Percentiles rank a stretch among this genome's conserved stretches.
Conservation (phyloP, 2,797 vertebrate species). For the Tenualosa thibaudeaui region DNA sequence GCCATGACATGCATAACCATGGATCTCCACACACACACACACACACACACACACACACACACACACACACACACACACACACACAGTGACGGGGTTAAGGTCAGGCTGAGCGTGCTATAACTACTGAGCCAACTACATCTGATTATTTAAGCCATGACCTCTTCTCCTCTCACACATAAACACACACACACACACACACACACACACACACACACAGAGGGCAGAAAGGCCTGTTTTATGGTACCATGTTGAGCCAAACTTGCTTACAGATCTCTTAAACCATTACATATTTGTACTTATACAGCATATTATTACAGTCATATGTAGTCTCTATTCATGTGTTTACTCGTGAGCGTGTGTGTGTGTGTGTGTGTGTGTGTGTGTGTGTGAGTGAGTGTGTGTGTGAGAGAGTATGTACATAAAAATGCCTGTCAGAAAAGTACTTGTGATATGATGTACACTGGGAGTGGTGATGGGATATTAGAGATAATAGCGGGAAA, state of each 20-base stretch:
- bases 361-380: neutral
- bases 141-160: slow-evolving; percentile 29
- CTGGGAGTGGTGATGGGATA: neutral
- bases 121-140: slow-evolving; percentile 54
- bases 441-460: neutral
- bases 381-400: neutral
- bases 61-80: slow-evolving; percentile 18
- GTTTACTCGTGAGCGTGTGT: neutral
- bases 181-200: neutral
- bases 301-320: slow-evolving; percentile 13
- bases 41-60: slow-evolving; percentile 13
- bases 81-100: slow-evolving; percentile 11
- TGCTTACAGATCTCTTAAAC: slow-evolving; percentile 4
- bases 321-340: slow-evolving; percentile 3
- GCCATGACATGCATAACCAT: slow-evolving; percentile 10
- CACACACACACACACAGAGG: neutral
- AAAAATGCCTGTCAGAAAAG: neutral
- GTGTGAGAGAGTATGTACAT: neutral
- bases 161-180: neutral
- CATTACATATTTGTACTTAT: slow-evolving; percentile 26
- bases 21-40: neutral
- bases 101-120: slow-evolving; percentile 39
- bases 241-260: slow-evolving; percentile 1
- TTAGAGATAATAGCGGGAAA: neutral
- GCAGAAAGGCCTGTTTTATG: neutral